phyloP scores from a whole-genome alignment of 2,113 vertebrate species.

The Agapornis roseicollis region DNA sequence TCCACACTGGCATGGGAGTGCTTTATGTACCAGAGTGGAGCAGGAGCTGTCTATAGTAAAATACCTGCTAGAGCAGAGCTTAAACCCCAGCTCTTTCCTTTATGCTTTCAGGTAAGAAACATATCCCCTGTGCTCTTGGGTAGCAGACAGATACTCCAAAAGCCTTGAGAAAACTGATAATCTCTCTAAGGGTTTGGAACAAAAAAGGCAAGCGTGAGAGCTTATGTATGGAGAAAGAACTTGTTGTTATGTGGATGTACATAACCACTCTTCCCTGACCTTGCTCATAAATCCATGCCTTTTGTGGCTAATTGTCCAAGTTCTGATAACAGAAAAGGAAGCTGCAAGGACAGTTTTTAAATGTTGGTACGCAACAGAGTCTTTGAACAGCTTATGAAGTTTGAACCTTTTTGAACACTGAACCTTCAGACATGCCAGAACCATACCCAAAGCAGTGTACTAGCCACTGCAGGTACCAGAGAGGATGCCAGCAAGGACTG shows the following conservation, averaged over 20 bases:
- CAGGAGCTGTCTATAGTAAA: background rate
- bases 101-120: background rate
- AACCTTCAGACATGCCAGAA: background rate
- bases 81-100: background rate
- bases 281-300: background rate
- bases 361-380: background rate
- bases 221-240: fast-evolving
- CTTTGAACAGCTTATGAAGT: background rate
- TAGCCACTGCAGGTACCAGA: background rate
- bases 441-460: background rate
- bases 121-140: background rate
- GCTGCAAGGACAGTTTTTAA: background rate
- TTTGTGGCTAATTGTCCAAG: conserved; percentile 28
- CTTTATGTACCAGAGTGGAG: background rate
- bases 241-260: background rate
- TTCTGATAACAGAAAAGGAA: background rate
- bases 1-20: background rate
- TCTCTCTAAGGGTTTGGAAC: background rate
- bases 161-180: background rate
- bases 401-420: background rate
- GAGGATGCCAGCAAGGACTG: background rate
- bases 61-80: background rate
- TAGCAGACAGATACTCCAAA: background rate
- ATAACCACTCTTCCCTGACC: background rate
- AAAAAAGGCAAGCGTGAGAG: background rate